Base-by-base conservation (phyloP, 2,888 invertebrate species). In the Spisula subtruncata region DNA sequence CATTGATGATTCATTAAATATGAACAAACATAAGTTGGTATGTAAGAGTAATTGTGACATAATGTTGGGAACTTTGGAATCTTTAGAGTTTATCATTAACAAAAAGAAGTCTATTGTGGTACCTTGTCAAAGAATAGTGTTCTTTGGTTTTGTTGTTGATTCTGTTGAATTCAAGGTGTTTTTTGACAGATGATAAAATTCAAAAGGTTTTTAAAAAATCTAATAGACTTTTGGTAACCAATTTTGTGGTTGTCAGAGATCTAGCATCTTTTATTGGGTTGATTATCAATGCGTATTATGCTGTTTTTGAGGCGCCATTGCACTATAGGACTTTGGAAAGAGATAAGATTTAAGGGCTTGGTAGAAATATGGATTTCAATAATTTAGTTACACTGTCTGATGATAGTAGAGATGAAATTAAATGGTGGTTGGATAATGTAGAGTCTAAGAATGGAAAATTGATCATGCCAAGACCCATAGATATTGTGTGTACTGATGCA, bases 1-100 rank as follows among this genome's bases (percentile, higher is more conserved):
- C 32, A 83, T 93, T 56, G 91, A 93, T 1, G 92, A 93, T 87
- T 93, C 93, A 46, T 16, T 93, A 5, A 89, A 89, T 84, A 90
- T 89, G 86, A 83, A 91, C 79, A 51, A 87, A 56, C 35, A 66
- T 25, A 46, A n/a, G 0, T 1, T 16, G 41, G 32, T 56, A 32
- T 90, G 87, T 75, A 12, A 6, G 41, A 54, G 29, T 14, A 89
- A 93, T 85, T 75, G 87, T 18, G 18, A 18, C 4, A 41, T 79
- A 8, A 80, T 90, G n/a, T 66, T 85, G 20, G 25, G 88, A 18
- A 85, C 71, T 16, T 14, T 91, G n/a, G 18, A 80, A 41, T 20
- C 46, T 29, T 81, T 92, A 32, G 91, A 90, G 20, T 88, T 85
- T 87, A 41, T 29, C 25, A 60, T 90, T 0, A 90, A 91, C 83